phyloP scores from a whole-genome alignment of 2,113 vertebrate species.

The Cyphomyrus discorhynchus region DNA sequence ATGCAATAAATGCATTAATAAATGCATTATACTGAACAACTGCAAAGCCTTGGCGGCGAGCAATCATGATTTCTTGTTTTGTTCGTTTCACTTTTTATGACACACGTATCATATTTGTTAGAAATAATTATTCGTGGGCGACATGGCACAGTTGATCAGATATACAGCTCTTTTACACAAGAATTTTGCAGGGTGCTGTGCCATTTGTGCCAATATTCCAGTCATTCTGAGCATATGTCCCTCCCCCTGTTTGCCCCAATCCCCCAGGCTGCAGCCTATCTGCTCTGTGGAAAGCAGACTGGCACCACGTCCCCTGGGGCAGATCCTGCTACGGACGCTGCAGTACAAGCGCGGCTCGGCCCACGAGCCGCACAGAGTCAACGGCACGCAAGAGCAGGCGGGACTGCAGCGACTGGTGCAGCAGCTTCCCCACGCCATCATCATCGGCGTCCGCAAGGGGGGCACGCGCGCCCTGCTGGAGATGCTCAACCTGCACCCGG shows the following conservation, averaged over 20 bases:
- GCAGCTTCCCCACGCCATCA: constrained; percentile 89
- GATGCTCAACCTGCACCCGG: constrained; percentile 91
- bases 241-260: neutral
- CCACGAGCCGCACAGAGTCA: constrained; percentile 78
- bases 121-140: neutral
- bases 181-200: neutral
- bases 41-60: neutral
- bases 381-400: constrained; percentile 77
- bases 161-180: neutral
- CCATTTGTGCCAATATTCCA: neutral
- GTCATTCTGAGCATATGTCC: neutral
- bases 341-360: constrained; percentile 80
- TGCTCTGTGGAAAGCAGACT: constrained; percentile 76
- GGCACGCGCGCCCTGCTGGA: constrained; percentile 88
- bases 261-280: constrained; percentile 75
- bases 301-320: constrained; percentile 55
- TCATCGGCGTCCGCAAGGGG: constrained; percentile 91
- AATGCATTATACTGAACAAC: neutral
- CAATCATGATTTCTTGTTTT: neutral
- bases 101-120: neutral
- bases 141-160: neutral
- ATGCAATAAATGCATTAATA: neutral
- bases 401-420: constrained; percentile 79
- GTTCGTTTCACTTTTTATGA: neutral
- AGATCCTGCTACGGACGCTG: constrained; percentile 72